Evolutionary conservation across 2,888 invertebrate genomes (phyloP).

Genomic region (Pteria penguin): DNA sequence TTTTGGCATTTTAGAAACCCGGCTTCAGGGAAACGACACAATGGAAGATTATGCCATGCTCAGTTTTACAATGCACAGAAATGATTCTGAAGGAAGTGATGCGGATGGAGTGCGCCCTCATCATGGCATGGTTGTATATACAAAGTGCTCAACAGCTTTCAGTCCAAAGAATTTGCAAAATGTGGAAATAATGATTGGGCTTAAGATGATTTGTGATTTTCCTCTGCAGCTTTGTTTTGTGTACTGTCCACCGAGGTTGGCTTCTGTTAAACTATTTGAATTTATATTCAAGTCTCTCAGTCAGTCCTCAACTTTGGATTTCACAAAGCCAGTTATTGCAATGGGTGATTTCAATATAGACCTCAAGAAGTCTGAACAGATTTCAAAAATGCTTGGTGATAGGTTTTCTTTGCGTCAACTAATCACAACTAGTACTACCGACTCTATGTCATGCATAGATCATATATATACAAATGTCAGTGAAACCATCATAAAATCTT

Average conservation of each 20-base stretch:
- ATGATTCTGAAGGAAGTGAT: background rate
- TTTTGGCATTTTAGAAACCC: conserved; percentile 18
- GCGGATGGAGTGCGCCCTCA: background rate
- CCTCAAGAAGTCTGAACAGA: background rate
- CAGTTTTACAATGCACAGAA: conserved; percentile 4
- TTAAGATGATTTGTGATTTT: too few relatives aligned
- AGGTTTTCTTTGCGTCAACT: background rate
- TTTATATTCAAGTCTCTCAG: too few relatives aligned
- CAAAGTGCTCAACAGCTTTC: background rate
- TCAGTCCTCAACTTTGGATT: background rate
- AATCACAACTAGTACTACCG: background rate
- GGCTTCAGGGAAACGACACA: conserved; percentile 2
- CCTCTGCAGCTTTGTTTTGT: too few relatives aligned
- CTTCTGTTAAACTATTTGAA: background rate
- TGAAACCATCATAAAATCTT: background rate
- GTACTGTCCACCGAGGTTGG: conserved; percentile 6
- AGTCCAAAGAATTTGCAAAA: too few relatives aligned
- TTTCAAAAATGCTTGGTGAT: background rate
- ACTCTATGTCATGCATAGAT: conserved; percentile 1
- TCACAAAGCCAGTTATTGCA: background rate
- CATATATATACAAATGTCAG: conserved; percentile 12
- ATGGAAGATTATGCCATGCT: background rate
- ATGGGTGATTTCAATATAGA: conserved; percentile 8
- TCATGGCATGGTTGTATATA: conserved; percentile 8
- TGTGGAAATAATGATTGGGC: too few relatives aligned